Evolutionary conservation across 2,113 vertebrate genomes (phyloP).

Genomic region (Syngnathoides biaculeatus): DNA sequence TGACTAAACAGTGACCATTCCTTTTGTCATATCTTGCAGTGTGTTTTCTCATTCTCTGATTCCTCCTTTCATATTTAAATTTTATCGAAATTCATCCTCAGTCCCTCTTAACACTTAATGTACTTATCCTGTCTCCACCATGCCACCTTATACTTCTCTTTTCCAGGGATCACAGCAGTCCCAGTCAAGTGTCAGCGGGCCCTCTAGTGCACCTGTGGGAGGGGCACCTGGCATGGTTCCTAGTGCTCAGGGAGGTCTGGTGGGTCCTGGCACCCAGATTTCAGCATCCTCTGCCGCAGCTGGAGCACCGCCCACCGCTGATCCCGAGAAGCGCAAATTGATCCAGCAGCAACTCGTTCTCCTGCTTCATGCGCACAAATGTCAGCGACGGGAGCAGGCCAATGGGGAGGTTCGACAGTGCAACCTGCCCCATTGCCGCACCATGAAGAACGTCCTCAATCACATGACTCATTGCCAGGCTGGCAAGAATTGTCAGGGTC

Average conservation of each 20-base stretch:
- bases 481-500: conserved; percentile 97
- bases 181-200: conserved; percentile 57
- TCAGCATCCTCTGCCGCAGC: conserved; percentile 68
- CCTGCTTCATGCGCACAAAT: conserved; percentile 95
- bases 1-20: neutral
- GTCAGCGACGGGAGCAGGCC: conserved; percentile 94
- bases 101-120: neutral
- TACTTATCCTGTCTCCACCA: neutral
- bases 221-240: conserved; percentile 75
- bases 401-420: conserved; percentile 94
- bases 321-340: conserved; percentile 97
- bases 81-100: no score
- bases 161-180: conserved; percentile 65
- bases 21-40: neutral
- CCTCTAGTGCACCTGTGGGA: conserved; percentile 52
- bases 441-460: conserved; percentile 99
- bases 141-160: neutral
- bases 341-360: conserved; percentile 98
- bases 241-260: conserved; percentile 77
- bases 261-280: conserved; percentile 60
- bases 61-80: neutral
- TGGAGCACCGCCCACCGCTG: conserved; percentile 90
- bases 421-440: conserved; percentile 97
- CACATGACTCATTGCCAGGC: conserved; percentile 99
- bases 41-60: neutral